These are phyloP conservation scores for Syrphus vitripennis DNA, from an alignment of 2,888 invertebrate species.

Conservation along the genomic window DNA sequence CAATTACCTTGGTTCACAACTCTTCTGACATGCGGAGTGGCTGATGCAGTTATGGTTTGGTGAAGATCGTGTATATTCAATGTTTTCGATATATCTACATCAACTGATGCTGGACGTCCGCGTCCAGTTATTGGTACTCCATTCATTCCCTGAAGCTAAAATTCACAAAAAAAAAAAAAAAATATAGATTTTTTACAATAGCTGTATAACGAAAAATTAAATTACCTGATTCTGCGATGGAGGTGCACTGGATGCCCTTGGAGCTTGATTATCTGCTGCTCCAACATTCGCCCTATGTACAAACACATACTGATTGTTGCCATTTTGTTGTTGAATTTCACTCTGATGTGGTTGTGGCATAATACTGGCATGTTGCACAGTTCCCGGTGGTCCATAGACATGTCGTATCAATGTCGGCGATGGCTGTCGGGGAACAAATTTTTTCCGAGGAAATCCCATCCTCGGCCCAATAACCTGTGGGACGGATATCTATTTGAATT, in stretches of 20 bases:
- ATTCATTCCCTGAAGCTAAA: conserved; percentile 80
- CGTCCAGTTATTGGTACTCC: conserved; percentile 82
- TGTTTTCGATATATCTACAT: conserved; percentile 81
- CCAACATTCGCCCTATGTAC: conserved; percentile 87
- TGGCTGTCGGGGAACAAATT: conserved; percentile 83
- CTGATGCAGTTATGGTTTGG: conserved; percentile 79
- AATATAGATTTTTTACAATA: conserved; percentile 24
- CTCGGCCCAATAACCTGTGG: conserved; percentile 79
- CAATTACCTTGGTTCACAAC: conserved; percentile 80
- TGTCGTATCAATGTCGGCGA: conserved; percentile 86
- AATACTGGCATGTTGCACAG: conserved; percentile 72
- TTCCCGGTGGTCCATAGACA: conserved; percentile 81
- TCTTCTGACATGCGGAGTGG: conserved; percentile 78
- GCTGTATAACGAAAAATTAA: background rate
- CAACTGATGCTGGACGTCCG: conserved; percentile 87
- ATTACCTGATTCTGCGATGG: conserved; percentile 84
- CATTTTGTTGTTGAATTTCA: conserved; percentile 77
- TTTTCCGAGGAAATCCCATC: conserved; percentile 80
- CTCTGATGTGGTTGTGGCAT: conserved; percentile 73
- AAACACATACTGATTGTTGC: conserved; percentile 89
- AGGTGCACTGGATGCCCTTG: conserved; percentile 92
- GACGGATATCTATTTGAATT: conserved; percentile 10
- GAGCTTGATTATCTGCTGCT: conserved; percentile 85
- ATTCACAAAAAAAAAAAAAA: conserved; percentile 36
- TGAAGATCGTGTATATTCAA: conserved; percentile 74